Base-by-base conservation (phyloP, 2,888 invertebrate species). In the Acrobeloides nanus region DNA sequence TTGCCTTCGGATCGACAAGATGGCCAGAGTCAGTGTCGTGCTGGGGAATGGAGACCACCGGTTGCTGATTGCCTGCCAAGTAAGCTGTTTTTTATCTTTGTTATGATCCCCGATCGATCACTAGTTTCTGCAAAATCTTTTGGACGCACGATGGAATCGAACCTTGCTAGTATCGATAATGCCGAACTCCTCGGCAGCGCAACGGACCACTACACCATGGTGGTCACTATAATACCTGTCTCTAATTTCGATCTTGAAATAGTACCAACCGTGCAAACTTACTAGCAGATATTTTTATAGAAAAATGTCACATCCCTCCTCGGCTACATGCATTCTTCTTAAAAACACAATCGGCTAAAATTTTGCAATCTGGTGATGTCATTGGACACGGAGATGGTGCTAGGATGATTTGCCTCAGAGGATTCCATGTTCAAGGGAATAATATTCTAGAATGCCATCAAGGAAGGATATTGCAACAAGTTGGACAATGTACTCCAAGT, bases 11-110 rank as follows among this genome's bases (percentile, higher is more conserved):
- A 61, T 1, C 32, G 43, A 23, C 40, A 66, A 71, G 38, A 50
- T 26, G 50, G 83, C 82, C 38, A 33, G n/a, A n/a, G n/a, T n/a
- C n/a, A n/a, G n/a, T 97, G 95, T 74, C 84, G 86, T 73, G 92
- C 93, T 68, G 93, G 93, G 0, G 87, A 89, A 0, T 97, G 93
- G 93, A 85, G 23, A 38, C 69, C 88, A 0, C 84, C 87, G 55
- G 85, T 89, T 61, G 92, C 93, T 0, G 81, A 84, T 46, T 83
- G 82, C 84, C 86, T 57, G 82, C 93, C 68, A 81, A 87, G 83
- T 86, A 73, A 48, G 52, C 48, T 50, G n/a, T n/a, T n/a, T n/a
- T n/a, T n/a, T n/a, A n/a, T n/a, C n/a, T n/a, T n/a, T n/a, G n/a
- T n/a, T n/a, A n/a, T n/a, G n/a, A n/a, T n/a, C n/a, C n/a, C n/a